Evolutionary conservation across 2,113 vertebrate species (phyloP), one percentile per base, ranked within the genome.

Genomic region (Irena cyanogastra): DNA sequence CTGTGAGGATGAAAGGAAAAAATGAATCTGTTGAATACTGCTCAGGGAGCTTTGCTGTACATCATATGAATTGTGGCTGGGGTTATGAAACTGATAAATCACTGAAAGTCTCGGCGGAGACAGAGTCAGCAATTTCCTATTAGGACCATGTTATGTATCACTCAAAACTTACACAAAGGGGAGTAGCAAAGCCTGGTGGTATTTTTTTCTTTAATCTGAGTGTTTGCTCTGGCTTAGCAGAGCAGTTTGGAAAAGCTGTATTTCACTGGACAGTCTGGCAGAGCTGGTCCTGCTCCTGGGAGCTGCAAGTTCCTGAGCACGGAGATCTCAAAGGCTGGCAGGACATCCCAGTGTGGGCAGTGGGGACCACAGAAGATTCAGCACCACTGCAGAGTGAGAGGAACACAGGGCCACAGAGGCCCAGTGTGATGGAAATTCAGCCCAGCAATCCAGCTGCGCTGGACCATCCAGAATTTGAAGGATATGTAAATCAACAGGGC

Each of bases 51-150:
- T 53, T 76, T 80, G 79, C 50, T 93, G 88, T 77, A 61, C 52
- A 80, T 77, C 42, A 3, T 11, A 39, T 30, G 75, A 92, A 59
- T 86, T 96, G 88, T 86, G 85, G 85, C 19, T 77, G 75, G 60
- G 79, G 92, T 94, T 95, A 94, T 96, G 92, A 95, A 97, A 85
- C 92, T 83, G 92, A 90, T 94, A 90, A 90, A 94, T 96, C 94
- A 94, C 72, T 4, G 26, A 11, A 30, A 16, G 79, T 66, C 96
- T 83, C 59, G 0, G 54, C 70, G 88, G 90, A 60, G 69, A 45
- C 1, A 5, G 54, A 86, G 88, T 90, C 95, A 95, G 90, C 85
- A 49, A 65, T 85, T 41, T 89, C 71, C 82, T 68, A 23, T 82
- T 68, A 90, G 61, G 87, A 44, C 70, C 41, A 3, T 35, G 63